Percentiles rank a stretch among this genome's conserved stretches.
Evolutionary conservation across 2,113 vertebrate genomes (phyloP).

Genomic region (Nothobranchius furzeri): DNA sequence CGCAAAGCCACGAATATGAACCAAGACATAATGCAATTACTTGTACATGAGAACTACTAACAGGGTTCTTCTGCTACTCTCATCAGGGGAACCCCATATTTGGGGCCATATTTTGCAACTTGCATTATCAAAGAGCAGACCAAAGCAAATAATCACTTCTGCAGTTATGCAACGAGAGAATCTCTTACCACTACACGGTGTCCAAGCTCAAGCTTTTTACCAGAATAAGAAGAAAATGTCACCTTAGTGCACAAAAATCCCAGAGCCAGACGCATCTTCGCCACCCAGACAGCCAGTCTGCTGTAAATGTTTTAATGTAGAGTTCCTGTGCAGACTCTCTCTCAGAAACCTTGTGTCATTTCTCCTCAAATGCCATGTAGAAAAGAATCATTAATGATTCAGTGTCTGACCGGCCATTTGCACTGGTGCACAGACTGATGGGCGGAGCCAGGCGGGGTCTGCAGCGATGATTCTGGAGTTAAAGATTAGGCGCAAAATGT

Average conservation of each 20-base stretch:
- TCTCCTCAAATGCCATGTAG: conserved; percentile 60
- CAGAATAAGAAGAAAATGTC: conserved; percentile 37
- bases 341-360: conserved; percentile 50
- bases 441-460: conserved; percentile 46
- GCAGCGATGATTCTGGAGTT: conserved; percentile 1
- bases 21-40: conserved; percentile 44
- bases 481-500: neutral
- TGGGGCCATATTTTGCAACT: conserved; percentile 8
- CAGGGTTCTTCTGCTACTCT: conserved; percentile 23
- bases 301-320: conserved; percentile 37
- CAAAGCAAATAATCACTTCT: conserved; percentile 4
- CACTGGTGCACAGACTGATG: conserved; percentile 17
- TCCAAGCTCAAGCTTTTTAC: conserved; percentile 28
- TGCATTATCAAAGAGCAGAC: neutral
- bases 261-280: conserved; percentile 68
- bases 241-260: conserved; percentile 62
- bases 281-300: conserved; percentile 35
- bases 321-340: conserved; percentile 21
- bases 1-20: conserved; percentile 24
- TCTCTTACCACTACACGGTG: conserved; percentile 43
- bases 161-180: neutral
- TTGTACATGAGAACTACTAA: conserved; percentile 29
- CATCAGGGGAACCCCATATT: conserved; percentile 42
- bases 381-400: conserved; percentile 77
- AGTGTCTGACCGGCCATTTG: conserved; percentile 62